Evolutionary conservation across 2,113 vertebrate species (phyloP), one percentile per base, ranked within the genome.

Genomic region (Prolemur simus): DNA sequence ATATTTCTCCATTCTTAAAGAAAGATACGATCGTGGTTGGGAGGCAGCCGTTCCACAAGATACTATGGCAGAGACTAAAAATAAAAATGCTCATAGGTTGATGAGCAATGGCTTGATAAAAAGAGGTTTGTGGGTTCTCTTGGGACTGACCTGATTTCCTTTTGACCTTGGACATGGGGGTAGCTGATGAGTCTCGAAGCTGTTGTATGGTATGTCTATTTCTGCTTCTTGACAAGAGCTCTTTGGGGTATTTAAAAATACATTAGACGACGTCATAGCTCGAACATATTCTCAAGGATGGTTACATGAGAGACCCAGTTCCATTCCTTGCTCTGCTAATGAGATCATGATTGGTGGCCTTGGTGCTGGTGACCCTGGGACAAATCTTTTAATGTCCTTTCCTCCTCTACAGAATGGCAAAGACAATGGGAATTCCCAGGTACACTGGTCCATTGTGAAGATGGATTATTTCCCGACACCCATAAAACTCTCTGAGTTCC

Each of bases 201-300:
- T 82, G 14, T 47, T 0, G 0, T 82, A 83, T 9, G 45, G 20
- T 42, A 74, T 29, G 56, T 80, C 80, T 77, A 92, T 95, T 95
- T 95, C 90, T 87, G 32, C n/a, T 92, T 78, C 87, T 96, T 54
- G 20, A 84, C 45, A 74, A n/a, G 47, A 82, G 45, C 80, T 97
- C 90, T 88, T 86, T 60, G 34, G 64, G 60, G 52, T 88, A 96
- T 95, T 97, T 94, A 96, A 96, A 94, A 97, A 87, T 63, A 96
- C 81, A 95, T 92, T 92, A 73, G 45, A 76, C 0, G 0, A 45
- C 3, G 21, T 64, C 58, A 69, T 49, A 81, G 58, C 76, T 32
- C 29, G 54, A 84, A 60, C 39, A 32, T 21, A 45, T n/a, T 56
- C 87, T 96, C 92, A 64, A 8, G 56, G 82, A 80, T 80, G 77